These are phyloP conservation scores for Nannoperca obscura DNA, from an alignment of 2,797 vertebrate species.

Conservation along the genomic window DNA sequence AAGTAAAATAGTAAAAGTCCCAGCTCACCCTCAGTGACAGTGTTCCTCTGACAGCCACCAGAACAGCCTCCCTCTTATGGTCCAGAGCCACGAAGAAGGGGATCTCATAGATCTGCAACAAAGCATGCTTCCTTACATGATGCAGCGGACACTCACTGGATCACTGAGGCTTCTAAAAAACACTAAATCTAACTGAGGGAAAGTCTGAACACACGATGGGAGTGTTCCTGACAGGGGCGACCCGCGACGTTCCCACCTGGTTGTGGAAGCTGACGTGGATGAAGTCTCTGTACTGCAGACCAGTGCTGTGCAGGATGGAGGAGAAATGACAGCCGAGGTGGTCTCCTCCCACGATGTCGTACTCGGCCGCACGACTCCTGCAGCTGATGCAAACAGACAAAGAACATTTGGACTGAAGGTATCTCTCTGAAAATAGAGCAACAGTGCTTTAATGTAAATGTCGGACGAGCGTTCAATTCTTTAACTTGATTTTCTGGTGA, in stretches of 20 bases:
- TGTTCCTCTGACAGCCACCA: slow-evolving; percentile 96
- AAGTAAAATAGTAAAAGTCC: background rate
- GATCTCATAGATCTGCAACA: slow-evolving; percentile 94
- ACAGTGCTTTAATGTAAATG: no score
- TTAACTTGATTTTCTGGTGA: no score
- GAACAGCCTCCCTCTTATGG: slow-evolving; percentile 92
- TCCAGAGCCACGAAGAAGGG: slow-evolving; percentile 97
- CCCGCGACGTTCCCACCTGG: slow-evolving; percentile 84
- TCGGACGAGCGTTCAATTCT: no score
- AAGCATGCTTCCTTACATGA: background rate
- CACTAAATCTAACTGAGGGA: no score
- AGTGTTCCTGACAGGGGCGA: rapidly evolving
- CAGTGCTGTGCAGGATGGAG: slow-evolving; percentile 92
- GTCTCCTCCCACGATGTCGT: slow-evolving; percentile 90
- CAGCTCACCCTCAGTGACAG: slow-evolving; percentile 92
- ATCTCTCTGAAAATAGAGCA: background rate
- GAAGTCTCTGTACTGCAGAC: slow-evolving; percentile 95
- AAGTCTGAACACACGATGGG: background rate
- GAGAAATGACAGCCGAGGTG: slow-evolving; percentile 91
- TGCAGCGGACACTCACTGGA: no score
- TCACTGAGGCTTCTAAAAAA: background rate
- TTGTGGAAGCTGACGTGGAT: slow-evolving; percentile 97
- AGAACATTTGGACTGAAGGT: background rate
- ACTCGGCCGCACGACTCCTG: slow-evolving; percentile 80
- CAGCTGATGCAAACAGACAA: slow-evolving; percentile 83